Evolutionary conservation across 2,113 vertebrate genomes (phyloP).

Genomic region (Oreamnos americanus): DNA sequence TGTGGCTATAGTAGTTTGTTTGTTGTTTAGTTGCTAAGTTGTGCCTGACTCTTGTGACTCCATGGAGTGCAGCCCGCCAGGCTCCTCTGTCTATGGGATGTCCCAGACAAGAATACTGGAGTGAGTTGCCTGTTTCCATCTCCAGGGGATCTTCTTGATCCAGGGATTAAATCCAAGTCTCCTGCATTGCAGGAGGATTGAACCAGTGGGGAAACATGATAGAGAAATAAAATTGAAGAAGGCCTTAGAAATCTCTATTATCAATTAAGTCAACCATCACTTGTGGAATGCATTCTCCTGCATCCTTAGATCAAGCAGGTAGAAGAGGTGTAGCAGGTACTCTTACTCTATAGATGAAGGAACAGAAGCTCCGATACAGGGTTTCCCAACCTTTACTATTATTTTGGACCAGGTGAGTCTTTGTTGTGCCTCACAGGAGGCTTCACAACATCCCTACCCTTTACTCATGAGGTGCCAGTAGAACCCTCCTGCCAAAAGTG

Average conservation of each 20-base stretch:
- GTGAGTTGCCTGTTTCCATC: not conserved
- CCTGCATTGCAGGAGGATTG: not conserved
- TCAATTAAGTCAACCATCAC: not conserved
- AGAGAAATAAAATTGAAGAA: not conserved
- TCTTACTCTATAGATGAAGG: not conserved
- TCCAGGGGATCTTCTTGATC: not conserved
- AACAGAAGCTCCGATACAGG: fast-evolving
- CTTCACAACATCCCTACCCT: not conserved
- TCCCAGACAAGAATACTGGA: not conserved
- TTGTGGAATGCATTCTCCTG: not conserved
- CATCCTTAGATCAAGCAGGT: not conserved
- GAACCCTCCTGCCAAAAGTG: not conserved
- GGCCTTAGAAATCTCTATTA: not conserved
- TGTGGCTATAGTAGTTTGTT: not conserved
- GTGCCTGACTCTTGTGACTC: not conserved
- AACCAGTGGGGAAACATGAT: not conserved
- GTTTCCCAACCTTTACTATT: not conserved
- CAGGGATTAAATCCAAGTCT: not conserved
- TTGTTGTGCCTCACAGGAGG: fast-evolving
- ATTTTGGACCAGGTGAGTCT: not conserved
- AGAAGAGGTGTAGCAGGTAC: not conserved
- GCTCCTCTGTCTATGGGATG: not conserved
- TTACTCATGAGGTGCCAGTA: not conserved
- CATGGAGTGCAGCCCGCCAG: not conserved
- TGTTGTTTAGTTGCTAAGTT: not conserved